Conservation (phyloP, 2,888 invertebrate genomes). For the Falcaria lacertinaria region DNA sequence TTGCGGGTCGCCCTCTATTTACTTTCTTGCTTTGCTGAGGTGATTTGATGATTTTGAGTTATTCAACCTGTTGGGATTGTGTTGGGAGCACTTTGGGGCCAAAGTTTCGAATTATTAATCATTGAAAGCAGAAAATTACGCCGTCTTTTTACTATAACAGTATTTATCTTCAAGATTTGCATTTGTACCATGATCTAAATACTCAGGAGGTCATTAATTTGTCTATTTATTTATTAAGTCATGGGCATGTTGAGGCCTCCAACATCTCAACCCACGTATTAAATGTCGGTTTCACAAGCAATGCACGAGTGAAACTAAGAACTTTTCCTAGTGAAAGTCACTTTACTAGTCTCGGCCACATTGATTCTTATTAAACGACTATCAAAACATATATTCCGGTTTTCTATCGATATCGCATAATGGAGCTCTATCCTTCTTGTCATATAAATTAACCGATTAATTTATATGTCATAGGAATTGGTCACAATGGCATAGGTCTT, state of each 20-base stretch:
- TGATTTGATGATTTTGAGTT: slow-evolving; percentile 79
- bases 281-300: slow-evolving; percentile 54
- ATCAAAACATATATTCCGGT: no score
- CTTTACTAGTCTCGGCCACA: slow-evolving; percentile 43
- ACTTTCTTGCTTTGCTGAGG: slow-evolving; percentile 68
- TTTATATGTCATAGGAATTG: no score
- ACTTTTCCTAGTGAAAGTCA: slow-evolving; percentile 69
- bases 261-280: slow-evolving; percentile 16
- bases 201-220: slow-evolving; percentile 9
- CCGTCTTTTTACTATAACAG: slow-evolving; percentile 7
- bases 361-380: slow-evolving; percentile 6
- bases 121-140: slow-evolving; percentile 10
- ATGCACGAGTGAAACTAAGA: slow-evolving; percentile 58
- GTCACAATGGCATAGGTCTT: no score
- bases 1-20: slow-evolving; percentile 73
- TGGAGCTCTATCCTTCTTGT: no score
- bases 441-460: no score
- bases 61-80: slow-evolving; percentile 63
- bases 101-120: slow-evolving; percentile 38
- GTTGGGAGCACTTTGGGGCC: slow-evolving; percentile 30
- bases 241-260: slow-evolving; percentile 16
- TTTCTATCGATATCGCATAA: no score
- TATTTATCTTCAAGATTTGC: not conserved
- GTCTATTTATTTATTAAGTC: not conserved
- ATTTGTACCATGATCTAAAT: not conserved